Percentiles rank a stretch among this genome's conserved stretches.
Evolutionary conservation across 2,113 vertebrate species (phyloP).

Genomic region (Indicator maculatus): DNA sequence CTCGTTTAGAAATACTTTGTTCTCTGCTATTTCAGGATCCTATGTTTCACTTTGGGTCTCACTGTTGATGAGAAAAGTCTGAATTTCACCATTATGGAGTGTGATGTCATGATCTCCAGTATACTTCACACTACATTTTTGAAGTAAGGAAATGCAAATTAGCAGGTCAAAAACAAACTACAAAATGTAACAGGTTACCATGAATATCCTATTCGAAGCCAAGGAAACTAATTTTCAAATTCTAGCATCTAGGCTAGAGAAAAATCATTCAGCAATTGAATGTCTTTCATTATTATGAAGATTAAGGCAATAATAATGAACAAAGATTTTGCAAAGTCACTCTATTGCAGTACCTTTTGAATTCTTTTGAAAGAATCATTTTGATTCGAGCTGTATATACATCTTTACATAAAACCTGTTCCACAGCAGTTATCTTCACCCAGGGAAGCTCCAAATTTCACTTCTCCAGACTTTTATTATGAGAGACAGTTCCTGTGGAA

Average conservation of each 20-base stretch:
- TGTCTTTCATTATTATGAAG: constrained; percentile 22
- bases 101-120: not conserved
- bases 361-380: not conserved
- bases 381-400: not conserved
- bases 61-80: not conserved
- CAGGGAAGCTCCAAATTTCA: not conserved
- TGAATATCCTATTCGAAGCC: not conserved
- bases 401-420: not conserved
- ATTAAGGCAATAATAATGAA: not conserved
- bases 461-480: not conserved
- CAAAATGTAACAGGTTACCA: not conserved
- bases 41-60: not conserved
- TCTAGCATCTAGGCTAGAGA: not conserved
- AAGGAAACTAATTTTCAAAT: constrained; percentile 1
- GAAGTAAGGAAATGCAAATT: not conserved
- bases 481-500: not conserved
- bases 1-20: not conserved
- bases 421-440: not conserved
- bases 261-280: constrained; percentile 24
- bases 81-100: not conserved
- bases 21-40: not conserved
- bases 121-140: not conserved
- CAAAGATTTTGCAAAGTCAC: constrained; percentile 11
- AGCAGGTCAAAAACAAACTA: not conserved
- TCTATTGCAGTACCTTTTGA: not conserved